Evolutionary conservation across 2,888 invertebrate species (phyloP).

Genomic region (Hirtodrosophila trivittata): DNA sequence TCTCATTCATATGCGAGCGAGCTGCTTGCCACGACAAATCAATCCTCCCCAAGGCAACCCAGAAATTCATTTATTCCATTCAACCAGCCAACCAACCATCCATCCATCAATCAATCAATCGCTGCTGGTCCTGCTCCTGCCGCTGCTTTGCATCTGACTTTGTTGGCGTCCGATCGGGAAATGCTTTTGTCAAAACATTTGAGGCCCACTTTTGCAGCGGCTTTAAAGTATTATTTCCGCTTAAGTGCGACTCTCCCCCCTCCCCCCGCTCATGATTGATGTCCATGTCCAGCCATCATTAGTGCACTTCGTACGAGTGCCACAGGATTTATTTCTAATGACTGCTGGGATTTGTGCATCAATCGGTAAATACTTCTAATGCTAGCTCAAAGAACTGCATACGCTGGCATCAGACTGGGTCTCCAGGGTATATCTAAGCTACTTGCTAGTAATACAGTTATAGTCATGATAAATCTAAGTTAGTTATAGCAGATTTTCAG

Average conservation of each 20-base stretch:
- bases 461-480: too few relatives aligned
- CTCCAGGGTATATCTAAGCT: too few relatives aligned
- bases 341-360: constrained; percentile 32
- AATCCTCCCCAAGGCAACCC: constrained; percentile 28
- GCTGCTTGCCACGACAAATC: constrained; percentile 69
- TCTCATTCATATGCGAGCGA: constrained; percentile 65
- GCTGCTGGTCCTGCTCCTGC: constrained; percentile 40
- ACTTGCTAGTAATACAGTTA: too few relatives aligned
- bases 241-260: constrained; percentile 21
- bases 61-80: background rate
- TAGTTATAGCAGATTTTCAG: too few relatives aligned
- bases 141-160: constrained; percentile 64
- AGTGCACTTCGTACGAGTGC: constrained; percentile 20
- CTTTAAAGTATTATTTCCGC: constrained; percentile 59
- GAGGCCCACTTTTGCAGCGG: constrained; percentile 33
- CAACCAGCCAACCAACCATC: constrained; percentile 19
- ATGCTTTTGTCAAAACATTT: constrained; percentile 72
- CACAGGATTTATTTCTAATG: constrained; percentile 53
- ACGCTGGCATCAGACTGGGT: too few relatives aligned
- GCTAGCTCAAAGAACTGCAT: background rate
- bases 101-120: constrained; percentile 70
- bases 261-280: constrained; percentile 57
- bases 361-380: background rate
- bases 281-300: constrained; percentile 37
- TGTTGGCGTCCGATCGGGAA: constrained; percentile 42